A percentile compares a stretch with the other conserved stretches of the same genome.
These are phyloP conservation scores for Polypedilum pembai DNA, from an alignment of 1,140 invertebrate species.

Conservation along the genomic window DNA sequence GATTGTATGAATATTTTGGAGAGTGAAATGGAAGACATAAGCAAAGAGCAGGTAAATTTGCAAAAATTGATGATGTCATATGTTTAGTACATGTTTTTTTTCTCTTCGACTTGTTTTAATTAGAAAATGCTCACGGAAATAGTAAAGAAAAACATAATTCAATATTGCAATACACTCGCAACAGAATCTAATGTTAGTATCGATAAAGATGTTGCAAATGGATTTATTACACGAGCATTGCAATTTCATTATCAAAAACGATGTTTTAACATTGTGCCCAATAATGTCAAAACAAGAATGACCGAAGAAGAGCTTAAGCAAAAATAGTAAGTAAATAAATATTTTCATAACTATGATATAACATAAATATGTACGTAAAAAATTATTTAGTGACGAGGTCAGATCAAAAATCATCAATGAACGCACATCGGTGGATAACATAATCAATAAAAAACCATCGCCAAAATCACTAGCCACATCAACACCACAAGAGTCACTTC, in stretches of 20 bases:
- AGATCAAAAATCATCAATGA: slow-evolving; percentile 9
- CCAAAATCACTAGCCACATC: background rate
- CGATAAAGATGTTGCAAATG: slow-evolving; percentile 34
- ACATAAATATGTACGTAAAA: background rate
- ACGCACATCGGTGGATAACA: background rate
- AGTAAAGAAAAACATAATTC: slow-evolving; percentile 35
- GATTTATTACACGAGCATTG: slow-evolving; percentile 36
- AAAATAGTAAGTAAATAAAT: slow-evolving; percentile 33
- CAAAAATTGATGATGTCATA: background rate
- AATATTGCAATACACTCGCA: slow-evolving; percentile 35
- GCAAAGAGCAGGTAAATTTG: slow-evolving; percentile 35
- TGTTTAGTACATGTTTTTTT: background rate
- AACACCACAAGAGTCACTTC: background rate
- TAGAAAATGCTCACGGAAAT: slow-evolving; percentile 37
- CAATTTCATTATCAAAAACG: slow-evolving; percentile 37
- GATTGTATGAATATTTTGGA: slow-evolving; percentile 38
- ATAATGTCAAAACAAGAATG: slow-evolving; percentile 35
- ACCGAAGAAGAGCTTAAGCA: slow-evolving; percentile 40
- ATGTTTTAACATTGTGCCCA: slow-evolving; percentile 35
- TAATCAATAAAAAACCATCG: background rate
- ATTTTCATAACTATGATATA: background rate
- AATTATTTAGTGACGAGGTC: slow-evolving; percentile 33
- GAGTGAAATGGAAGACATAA: slow-evolving; percentile 40
- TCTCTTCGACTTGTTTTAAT: background rate
- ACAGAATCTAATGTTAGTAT: slow-evolving; percentile 34